A percentile compares a stretch with the other conserved stretches of the same genome.
phyloP scores from a whole-genome alignment of 92 coral and sea anemone genomes.

The Zoanthus sansibaricus region DNA sequence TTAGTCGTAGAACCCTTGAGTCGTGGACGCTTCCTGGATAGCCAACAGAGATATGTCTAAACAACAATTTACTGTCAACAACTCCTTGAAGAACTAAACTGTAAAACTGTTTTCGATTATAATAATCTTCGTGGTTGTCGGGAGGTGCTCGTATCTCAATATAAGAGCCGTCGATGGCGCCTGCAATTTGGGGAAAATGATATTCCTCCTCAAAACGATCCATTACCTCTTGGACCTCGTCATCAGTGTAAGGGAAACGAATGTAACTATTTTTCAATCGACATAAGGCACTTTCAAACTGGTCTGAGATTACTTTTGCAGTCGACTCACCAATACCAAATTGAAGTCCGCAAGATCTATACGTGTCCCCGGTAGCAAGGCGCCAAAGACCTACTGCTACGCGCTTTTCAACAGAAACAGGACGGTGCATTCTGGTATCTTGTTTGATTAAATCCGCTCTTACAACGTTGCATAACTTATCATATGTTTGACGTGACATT shows the following conservation, averaged over 20 bases:
- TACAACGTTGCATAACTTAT: constrained; percentile 41
- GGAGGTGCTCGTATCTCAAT: constrained; percentile 67
- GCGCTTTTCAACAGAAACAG: constrained; percentile 55
- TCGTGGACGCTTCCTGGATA: constrained; percentile 61
- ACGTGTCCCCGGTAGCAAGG: constrained; percentile 54
- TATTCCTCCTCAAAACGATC: constrained; percentile 58
- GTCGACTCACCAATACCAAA: constrained; percentile 60
- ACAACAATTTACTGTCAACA: constrained; percentile 42
- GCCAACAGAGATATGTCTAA: constrained; percentile 55
- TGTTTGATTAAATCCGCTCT: constrained; percentile 26
- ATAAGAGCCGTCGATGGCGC: background rate
- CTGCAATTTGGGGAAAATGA: constrained; percentile 63
- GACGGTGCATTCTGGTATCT: constrained; percentile 47
- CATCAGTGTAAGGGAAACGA: constrained; percentile 64
- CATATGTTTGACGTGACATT: constrained; percentile 29
- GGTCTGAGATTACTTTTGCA: background rate
- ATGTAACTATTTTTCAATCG: background rate
- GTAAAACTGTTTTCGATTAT: constrained; percentile 66
- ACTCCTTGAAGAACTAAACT: constrained; percentile 61
- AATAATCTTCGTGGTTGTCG: constrained; percentile 62
- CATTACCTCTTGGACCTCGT: constrained; percentile 59
- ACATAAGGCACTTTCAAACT: background rate
- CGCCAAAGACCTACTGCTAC: constrained; percentile 60
- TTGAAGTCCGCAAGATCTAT: constrained; percentile 57
- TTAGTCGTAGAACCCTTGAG: too few relatives aligned